Percentiles rank a stretch among this genome's conserved stretches.
Evolutionary conservation across 2,797 vertebrate species (phyloP).

Genomic region (Triplophysa yarkandensis): DNA sequence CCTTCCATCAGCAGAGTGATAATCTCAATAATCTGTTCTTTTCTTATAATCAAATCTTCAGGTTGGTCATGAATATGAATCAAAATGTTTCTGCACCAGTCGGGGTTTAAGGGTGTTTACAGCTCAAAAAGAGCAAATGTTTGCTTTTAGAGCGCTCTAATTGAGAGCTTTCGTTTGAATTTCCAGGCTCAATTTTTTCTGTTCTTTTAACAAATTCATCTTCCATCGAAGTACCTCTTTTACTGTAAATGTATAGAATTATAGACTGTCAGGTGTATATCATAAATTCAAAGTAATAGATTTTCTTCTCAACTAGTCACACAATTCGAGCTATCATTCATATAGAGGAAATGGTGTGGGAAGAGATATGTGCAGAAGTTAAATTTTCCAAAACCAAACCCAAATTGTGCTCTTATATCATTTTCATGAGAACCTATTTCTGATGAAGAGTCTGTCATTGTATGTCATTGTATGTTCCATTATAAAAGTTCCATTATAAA

Average conservation of each 20-base stretch:
- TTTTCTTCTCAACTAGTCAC: background rate
- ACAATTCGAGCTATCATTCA: background rate
- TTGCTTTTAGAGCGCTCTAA: background rate
- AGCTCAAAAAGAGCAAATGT: background rate
- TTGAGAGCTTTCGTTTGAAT: background rate
- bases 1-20: background rate
- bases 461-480: no score
- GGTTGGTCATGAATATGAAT: constrained; percentile 10
- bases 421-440: no score
- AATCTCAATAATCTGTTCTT: background rate
- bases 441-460: background rate
- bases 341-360: background rate
- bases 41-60: constrained; percentile 1
- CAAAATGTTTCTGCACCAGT: background rate
- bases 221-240: background rate
- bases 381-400: no score
- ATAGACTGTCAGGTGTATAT: background rate
- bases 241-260: background rate
- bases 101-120: background rate
- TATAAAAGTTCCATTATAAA: background rate
- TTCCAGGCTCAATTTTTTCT: background rate
- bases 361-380: no score
- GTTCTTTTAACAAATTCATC: background rate
- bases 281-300: background rate
- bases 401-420: no score